Conservation (phyloP, 2,113 vertebrate species). For the Glaucidium brasilianum region DNA sequence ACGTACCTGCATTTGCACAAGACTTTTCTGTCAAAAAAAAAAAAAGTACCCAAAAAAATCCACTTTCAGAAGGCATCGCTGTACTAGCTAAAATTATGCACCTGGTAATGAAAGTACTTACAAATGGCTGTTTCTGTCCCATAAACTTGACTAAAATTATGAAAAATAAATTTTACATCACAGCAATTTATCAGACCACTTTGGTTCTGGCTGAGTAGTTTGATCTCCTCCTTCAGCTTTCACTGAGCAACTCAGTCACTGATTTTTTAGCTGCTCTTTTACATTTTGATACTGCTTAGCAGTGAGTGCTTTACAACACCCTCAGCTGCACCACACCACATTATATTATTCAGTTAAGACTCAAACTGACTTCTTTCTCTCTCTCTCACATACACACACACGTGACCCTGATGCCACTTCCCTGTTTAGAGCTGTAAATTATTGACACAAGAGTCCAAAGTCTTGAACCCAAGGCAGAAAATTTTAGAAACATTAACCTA, state of each 20-base stretch:
- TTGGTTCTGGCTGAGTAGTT: background rate
- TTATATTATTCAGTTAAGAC: background rate
- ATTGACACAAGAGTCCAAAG: constrained; percentile 57
- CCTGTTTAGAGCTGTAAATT: constrained; percentile 44
- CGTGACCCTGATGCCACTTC: constrained; percentile 1
- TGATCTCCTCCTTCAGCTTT: background rate
- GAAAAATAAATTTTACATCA: background rate
- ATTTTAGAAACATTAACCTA: constrained; percentile 43
- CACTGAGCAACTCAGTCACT: background rate
- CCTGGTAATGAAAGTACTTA: background rate
- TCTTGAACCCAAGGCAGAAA: constrained; percentile 5
- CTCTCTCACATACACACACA: background rate
- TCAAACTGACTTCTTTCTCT: background rate
- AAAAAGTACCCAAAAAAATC: background rate
- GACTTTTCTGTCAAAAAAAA: background rate
- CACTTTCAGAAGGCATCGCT: background rate
- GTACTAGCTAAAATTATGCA: background rate
- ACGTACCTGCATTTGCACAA: background rate
- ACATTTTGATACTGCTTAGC: background rate
- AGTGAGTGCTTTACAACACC: background rate
- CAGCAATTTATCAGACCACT: background rate
- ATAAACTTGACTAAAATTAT: background rate
- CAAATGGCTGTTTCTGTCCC: background rate
- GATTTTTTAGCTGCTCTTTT: background rate
- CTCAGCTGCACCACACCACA: background rate